Percentiles rank a stretch among this genome's conserved stretches.
Conservation (phyloP, 2,113 vertebrate genomes). For the Bos indicus region DNA sequence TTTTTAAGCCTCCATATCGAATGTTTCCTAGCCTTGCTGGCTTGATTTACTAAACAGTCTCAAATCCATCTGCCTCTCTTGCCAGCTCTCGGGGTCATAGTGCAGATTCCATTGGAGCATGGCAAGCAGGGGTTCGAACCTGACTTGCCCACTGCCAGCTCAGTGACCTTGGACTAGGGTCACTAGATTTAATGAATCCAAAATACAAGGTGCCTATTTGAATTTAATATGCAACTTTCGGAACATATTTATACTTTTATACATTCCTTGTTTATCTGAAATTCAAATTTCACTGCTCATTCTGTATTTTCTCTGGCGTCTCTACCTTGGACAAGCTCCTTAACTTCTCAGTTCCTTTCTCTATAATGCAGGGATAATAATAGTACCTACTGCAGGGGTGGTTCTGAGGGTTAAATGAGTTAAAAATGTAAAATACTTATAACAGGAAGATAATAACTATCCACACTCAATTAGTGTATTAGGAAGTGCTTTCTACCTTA, state of each 20-base stretch:
- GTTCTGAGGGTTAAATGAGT: background rate
- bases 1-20: background rate
- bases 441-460: background rate
- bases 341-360: background rate
- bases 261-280: slow-evolving; percentile 39
- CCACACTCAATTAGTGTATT: background rate
- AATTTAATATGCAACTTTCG: slow-evolving; percentile 28
- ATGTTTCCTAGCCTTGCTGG: background rate
- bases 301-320: slow-evolving; percentile 39
- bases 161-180: background rate
- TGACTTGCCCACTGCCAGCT: background rate
- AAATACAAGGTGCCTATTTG: background rate
- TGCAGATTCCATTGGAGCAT: background rate
- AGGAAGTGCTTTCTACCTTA: background rate
- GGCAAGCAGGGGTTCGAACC: background rate
- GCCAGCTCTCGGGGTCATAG: background rate
- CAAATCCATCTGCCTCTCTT: background rate
- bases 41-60: slow-evolving; percentile 34
- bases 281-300: slow-evolving; percentile 54
- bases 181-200: background rate
- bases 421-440: background rate
- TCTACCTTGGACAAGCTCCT: slow-evolving; percentile 9
- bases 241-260: slow-evolving; percentile 2
- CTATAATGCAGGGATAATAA: background rate
- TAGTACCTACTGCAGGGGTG: background rate